A percentile compares a stretch with the other conserved stretches of the same genome.
These are phyloP conservation scores for Akabosia matsudoensis DNA, from an alignment of 1,140 invertebrate species.

Conservation along the genomic window DNA sequence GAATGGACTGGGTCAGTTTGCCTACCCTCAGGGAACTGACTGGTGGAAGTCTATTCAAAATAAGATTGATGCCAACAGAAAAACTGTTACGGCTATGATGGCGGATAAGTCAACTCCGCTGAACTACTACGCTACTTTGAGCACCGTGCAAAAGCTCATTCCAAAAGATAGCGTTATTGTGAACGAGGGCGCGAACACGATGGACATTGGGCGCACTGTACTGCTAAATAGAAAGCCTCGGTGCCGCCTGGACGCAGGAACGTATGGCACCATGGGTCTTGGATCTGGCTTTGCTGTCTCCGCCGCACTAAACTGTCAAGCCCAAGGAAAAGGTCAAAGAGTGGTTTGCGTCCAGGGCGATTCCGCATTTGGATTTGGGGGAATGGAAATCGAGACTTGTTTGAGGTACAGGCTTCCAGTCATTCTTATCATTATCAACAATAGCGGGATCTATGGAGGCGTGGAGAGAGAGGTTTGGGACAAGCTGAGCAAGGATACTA, in stretches of 20 bases:
- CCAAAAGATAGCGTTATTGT: conserved; percentile 82
- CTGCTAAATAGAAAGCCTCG: conserved; percentile 75
- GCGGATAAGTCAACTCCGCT: conserved; percentile 68
- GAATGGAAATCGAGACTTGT: conserved; percentile 96
- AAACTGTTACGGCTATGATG: conserved; percentile 58
- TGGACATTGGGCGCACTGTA: conserved; percentile 93
- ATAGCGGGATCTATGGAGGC: conserved; percentile 90
- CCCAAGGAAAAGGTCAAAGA: conserved; percentile 71
- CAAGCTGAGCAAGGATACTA: conserved; percentile 61
- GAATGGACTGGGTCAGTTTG: conserved; percentile 51
- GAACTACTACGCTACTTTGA: conserved; percentile 91
- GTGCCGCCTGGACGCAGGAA: conserved; percentile 75
- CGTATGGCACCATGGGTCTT: conserved; percentile 56
- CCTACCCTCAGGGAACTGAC: conserved; percentile 51
- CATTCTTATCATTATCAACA: conserved; percentile 88
- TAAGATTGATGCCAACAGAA: conserved; percentile 55
- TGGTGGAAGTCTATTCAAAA: conserved; percentile 62
- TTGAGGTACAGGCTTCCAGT: conserved; percentile 86
- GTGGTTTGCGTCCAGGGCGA: conserved; percentile 89
- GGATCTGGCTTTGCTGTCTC: conserved; percentile 90
- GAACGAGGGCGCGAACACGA: conserved; percentile 97
- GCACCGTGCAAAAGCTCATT: conserved; percentile 68
- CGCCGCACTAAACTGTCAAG: conserved; percentile 81
- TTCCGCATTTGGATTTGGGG: conserved; percentile 89
- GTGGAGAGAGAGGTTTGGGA: conserved; percentile 71